A percentile compares a stretch with the other conserved stretches of the same genome.
Evolutionary conservation across 2,797 vertebrate species (phyloP).

Genomic region (Sebastes melanostomus): DNA sequence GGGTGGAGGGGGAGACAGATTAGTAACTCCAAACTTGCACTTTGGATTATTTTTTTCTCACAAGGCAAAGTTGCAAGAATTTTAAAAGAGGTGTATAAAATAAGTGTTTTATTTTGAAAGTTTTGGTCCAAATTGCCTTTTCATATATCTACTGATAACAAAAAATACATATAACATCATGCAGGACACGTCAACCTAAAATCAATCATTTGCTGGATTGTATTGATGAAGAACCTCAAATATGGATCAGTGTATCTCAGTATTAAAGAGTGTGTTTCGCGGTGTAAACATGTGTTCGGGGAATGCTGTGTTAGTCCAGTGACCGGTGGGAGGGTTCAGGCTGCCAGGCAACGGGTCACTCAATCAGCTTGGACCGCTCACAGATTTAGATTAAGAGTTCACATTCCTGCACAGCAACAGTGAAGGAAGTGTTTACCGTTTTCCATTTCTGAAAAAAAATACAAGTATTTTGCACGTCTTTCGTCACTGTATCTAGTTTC

Average conservation of each 20-base stretch:
- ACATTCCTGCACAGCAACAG: constrained; percentile 65
- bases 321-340: background rate
- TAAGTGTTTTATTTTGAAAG: background rate
- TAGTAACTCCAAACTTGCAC: constrained; percentile 34
- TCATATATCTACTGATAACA: background rate
- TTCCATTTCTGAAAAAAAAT: background rate
- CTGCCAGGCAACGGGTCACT: constrained; percentile 35
- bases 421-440: constrained; percentile 5
- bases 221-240: background rate
- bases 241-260: background rate
- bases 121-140: background rate
- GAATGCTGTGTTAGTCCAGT: constrained; percentile 20
- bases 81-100: background rate
- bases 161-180: background rate
- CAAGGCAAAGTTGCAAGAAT: background rate
- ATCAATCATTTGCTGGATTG: background rate
- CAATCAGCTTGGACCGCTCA: constrained; percentile 63
- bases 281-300: background rate
- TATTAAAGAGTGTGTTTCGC: background rate
- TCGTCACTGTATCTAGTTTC: background rate
- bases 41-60: constrained; percentile 2
- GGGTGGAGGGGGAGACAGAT: constrained; percentile 36
- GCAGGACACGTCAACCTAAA: background rate
- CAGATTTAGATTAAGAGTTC: constrained; percentile 71
- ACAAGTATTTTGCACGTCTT: background rate